A percentile compares a stretch with the other conserved stretches of the same genome.
phyloP scores from a whole-genome alignment of 2,797 vertebrate genomes.

The Trachops cirrhosus region DNA sequence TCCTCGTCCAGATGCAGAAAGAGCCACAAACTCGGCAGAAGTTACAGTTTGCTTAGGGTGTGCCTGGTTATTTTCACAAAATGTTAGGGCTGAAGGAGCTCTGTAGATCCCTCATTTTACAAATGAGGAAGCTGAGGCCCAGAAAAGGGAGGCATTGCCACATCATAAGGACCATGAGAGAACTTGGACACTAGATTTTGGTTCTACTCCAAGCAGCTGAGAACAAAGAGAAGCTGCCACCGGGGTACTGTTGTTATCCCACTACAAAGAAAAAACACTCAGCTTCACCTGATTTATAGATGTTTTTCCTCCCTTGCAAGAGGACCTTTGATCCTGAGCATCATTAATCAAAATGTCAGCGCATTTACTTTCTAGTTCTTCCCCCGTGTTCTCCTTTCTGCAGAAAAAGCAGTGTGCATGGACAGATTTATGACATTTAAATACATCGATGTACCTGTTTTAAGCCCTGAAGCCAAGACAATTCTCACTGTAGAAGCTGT shows the following conservation, averaged over 20 bases:
- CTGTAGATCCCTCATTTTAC: neutral
- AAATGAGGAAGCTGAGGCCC: neutral
- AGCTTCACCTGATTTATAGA: neutral
- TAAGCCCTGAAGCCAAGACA: slow-evolving; percentile 23
- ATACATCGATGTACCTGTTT: neutral
- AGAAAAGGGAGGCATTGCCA: neutral
- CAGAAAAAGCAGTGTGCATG: neutral
- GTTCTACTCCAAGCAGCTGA: neutral
- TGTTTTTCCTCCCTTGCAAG: neutral
- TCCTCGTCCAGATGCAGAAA: neutral
- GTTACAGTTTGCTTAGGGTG: neutral
- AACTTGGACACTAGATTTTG: neutral
- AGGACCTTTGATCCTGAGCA: neutral
- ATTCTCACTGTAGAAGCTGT: neutral
- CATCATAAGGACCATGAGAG: neutral
- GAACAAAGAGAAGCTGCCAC: slow-evolving; percentile 35
- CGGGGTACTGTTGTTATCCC: neutral
- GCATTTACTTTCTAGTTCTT: neutral
- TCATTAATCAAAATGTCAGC: slow-evolving; percentile 46
- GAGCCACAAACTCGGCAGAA: neutral
- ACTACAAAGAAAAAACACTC: neutral
- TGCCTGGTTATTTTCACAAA: neutral
- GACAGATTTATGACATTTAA: neutral
- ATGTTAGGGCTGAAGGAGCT: neutral
- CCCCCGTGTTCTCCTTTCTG: neutral